Conservation (phyloP, 2,888 invertebrate species). For the Drosophila incognita region DNA sequence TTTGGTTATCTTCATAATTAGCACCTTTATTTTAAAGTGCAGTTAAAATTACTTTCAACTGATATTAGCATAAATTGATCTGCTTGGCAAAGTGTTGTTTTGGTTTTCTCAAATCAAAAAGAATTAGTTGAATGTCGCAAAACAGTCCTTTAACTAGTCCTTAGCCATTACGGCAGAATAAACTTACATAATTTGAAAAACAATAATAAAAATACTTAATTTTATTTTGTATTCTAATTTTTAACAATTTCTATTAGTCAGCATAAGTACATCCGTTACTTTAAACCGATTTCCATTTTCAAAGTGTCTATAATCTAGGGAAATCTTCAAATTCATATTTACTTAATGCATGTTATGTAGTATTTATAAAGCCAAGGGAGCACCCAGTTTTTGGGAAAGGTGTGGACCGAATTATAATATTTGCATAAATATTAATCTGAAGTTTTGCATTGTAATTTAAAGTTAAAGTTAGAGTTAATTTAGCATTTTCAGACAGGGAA, state of each 20-base stretch:
- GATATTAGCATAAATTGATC: not conserved
- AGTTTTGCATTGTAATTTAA: not conserved
- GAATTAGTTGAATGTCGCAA: not conserved
- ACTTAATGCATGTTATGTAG: not conserved
- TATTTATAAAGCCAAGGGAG: not conserved
- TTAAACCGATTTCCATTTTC: not conserved
- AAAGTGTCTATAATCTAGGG: not conserved
- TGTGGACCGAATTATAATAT: not conserved
- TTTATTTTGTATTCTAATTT: not conserved
- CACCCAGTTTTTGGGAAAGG: no score
- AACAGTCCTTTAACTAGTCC: not conserved
- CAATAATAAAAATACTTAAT: not conserved
- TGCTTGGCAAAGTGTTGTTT: not conserved
- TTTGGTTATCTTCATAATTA: not conserved
- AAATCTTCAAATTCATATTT: not conserved
- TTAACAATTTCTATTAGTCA: fast-evolving
- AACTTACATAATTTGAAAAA: not conserved
- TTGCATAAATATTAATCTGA: not conserved
- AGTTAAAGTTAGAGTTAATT: not conserved
- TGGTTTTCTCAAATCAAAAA: not conserved
- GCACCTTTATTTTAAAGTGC: not conserved
- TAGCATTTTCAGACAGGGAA: not conserved
- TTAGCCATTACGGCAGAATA: not conserved
- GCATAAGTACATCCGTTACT: not conserved
- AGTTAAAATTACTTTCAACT: no score